phyloP scores from a whole-genome alignment of 1,140 invertebrate species.

The Procambarus virginalis region DNA sequence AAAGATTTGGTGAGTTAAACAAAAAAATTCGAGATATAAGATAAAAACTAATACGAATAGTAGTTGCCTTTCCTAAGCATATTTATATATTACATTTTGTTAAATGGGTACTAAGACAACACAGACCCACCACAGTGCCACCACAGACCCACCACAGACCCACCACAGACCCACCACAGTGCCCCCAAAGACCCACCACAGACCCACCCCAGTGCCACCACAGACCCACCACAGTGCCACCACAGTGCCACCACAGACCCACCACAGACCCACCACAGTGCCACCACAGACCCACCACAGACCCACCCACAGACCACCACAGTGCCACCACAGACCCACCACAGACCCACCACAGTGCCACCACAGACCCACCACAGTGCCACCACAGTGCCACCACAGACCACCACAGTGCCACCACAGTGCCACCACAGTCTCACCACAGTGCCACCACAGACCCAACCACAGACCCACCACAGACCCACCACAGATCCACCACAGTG shows the following conservation, averaged over 20 bases:
- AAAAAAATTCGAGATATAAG: too few relatives aligned
- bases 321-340: not conserved
- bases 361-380: not conserved
- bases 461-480: too few relatives aligned
- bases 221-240: not conserved
- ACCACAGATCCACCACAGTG: not conserved
- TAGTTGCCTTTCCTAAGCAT: too few relatives aligned
- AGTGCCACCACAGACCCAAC: not conserved
- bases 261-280: too few relatives aligned
- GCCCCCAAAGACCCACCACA: not conserved
- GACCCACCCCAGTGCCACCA: not conserved
- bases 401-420: not conserved
- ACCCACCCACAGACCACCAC: not conserved
- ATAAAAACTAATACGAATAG: too few relatives aligned
- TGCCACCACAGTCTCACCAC: not conserved
- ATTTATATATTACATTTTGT: too few relatives aligned
- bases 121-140: not conserved
- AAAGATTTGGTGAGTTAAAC: too few relatives aligned
- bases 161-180: not conserved
- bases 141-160: not conserved
- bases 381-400: not conserved
- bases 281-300: not conserved
- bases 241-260: not conserved
- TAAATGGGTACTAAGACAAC: not conserved
- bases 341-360: not conserved